Percentiles rank a stretch among this genome's conserved stretches.
Conservation (phyloP, 2,113 vertebrate species). For the Pomatostomus ruficeps region DNA sequence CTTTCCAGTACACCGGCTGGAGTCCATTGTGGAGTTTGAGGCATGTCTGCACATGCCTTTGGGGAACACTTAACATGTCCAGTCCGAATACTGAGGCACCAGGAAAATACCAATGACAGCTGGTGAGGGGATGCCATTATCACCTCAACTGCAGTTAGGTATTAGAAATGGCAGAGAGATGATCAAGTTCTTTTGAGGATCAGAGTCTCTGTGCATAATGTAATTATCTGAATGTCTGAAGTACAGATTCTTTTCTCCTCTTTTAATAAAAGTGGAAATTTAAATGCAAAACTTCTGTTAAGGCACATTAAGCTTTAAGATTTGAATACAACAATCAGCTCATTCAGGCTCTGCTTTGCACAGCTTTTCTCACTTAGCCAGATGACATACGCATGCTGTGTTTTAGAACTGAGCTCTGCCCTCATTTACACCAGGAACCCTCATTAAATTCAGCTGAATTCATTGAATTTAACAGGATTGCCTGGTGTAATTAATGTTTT, state of each 20-base stretch:
- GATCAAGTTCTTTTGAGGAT: neutral
- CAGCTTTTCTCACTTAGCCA: conserved; percentile 37
- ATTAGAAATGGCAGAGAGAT: neutral
- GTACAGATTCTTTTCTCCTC: neutral
- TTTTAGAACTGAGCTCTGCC: conserved; percentile 24
- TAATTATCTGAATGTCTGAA: conserved; percentile 14
- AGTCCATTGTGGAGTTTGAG: neutral
- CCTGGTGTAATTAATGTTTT: conserved; percentile 49
- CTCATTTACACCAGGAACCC: conserved; percentile 30
- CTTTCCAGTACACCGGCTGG: neutral
- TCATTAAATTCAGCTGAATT: conserved; percentile 36
- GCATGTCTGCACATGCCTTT: rapidly evolving
- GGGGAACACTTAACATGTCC: neutral
- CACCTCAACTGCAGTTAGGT: neutral
- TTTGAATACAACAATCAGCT: neutral
- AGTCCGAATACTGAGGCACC: neutral
- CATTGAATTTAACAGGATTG: conserved; percentile 35
- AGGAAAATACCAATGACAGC: neutral
- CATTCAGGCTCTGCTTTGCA: neutral
- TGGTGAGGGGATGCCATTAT: neutral
- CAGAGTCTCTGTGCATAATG: neutral
- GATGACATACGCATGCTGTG: conserved; percentile 41
- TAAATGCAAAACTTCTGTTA: conserved; percentile 53
- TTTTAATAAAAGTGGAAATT: conserved; percentile 19
- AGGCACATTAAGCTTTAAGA: conserved; percentile 53